These are phyloP conservation scores for Coccyzus lansbergi DNA, from an alignment of 2,797 vertebrate species.

Conservation along the genomic window DNA sequence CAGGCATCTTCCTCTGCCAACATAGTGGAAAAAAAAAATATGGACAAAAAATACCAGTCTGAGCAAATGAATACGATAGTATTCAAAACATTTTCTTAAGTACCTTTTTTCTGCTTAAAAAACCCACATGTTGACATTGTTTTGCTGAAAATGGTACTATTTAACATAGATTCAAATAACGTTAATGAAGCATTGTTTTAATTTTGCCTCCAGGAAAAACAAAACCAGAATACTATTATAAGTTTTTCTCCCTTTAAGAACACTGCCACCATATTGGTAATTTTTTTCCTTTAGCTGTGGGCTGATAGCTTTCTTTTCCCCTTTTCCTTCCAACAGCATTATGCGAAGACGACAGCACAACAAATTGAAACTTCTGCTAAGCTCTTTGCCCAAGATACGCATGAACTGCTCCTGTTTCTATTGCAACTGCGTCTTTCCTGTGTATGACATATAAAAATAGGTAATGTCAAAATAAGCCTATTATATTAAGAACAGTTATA, in stretches of 20 bases:
- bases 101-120: neutral
- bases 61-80: neutral
- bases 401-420: neutral
- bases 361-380: conserved; percentile 21
- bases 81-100: neutral
- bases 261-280: neutral
- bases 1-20: neutral
- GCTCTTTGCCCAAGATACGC: neutral
- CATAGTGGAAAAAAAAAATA: neutral
- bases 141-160: conserved; percentile 35
- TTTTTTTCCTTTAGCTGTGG: conserved; percentile 25
- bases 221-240: neutral
- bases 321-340: neutral
- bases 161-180: conserved; percentile 58
- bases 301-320: neutral
- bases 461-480: conserved; percentile 26
- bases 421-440: neutral
- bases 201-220: conserved; percentile 20
- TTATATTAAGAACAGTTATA: neutral
- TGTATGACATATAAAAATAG: conserved; percentile 1
- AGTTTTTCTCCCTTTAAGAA: conserved; percentile 20
- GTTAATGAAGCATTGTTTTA: conserved; percentile 51
- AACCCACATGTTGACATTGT: neutral
- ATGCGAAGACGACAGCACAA: neutral
- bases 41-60: neutral